phyloP scores from a whole-genome alignment of 2,888 invertebrate species.

The Marasmarcha lunaedactyla region DNA sequence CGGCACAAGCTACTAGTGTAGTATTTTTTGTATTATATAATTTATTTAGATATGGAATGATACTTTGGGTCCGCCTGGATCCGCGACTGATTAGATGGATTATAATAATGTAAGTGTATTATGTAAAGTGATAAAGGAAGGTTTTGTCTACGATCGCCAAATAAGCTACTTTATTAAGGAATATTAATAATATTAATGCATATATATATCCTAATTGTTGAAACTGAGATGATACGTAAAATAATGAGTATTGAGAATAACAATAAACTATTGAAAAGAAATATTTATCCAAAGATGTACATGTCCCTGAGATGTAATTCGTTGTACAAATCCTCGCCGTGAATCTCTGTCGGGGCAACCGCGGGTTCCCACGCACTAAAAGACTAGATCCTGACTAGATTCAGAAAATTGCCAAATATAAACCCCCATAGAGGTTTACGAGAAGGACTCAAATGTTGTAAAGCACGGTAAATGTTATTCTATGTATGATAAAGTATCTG shows the following conservation, averaged over 20 bases:
- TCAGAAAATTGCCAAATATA: too few relatives aligned
- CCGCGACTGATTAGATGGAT: conserved; percentile 66
- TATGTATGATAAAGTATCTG: conserved; percentile 55
- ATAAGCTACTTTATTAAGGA: conserved; percentile 45
- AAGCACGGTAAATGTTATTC: conserved; percentile 49
- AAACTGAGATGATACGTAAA: conserved; percentile 46
- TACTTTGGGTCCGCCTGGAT: conserved; percentile 59
- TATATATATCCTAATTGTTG: conserved; percentile 51
- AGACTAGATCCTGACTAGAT: too few relatives aligned
- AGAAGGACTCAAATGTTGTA: not conserved
- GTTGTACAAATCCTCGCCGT: not conserved
- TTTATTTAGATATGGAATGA: conserved; percentile 64
- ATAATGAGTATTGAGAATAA: conserved; percentile 13
- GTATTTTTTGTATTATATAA: conserved; percentile 69
- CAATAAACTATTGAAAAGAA: conserved; percentile 17
- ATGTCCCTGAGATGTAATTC: conserved; percentile 27
- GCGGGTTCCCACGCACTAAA: too few relatives aligned
- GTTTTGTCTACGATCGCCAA: conserved; percentile 66
- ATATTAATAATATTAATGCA: conserved; percentile 25
- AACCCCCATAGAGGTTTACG: too few relatives aligned
- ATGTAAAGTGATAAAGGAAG: conserved; percentile 58
- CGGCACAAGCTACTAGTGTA: conserved; percentile 48
- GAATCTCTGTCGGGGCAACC: not conserved
- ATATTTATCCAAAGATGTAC: conserved; percentile 36
- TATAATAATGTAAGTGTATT: conserved; percentile 47